Conservation (phyloP, 2,888 invertebrate species). For the Rhamnusium bicolor region DNA sequence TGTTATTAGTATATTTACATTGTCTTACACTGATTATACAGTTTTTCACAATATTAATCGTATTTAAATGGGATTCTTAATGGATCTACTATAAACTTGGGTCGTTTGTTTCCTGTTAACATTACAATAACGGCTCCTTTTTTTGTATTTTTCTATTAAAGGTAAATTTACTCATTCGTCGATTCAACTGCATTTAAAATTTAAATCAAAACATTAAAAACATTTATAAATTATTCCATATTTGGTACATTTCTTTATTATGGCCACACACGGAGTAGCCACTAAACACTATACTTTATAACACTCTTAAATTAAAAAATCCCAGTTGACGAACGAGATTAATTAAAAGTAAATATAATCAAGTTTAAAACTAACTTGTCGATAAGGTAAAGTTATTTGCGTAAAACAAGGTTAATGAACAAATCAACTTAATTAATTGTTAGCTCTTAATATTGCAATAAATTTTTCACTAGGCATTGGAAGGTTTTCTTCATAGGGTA, state of each 20-base stretch:
- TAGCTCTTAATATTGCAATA: not conserved
- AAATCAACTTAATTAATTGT: slow-evolving; percentile 21
- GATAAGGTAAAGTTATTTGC: not conserved
- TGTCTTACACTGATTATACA: too few relatives aligned
- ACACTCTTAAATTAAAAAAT: not conserved
- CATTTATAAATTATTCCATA: not conserved
- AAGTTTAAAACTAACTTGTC: not conserved
- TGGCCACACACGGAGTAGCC: slow-evolving; percentile 5
- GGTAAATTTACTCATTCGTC: not conserved
- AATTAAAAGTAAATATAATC: slow-evolving; percentile 14
- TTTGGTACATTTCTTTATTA: slow-evolving; percentile 29
- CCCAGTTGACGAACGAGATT: slow-evolving; percentile 2
- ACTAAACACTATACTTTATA: not conserved
- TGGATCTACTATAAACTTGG: not conserved
- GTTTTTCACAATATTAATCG: not conserved
- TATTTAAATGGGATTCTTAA: not conserved
- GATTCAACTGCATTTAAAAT: not conserved
- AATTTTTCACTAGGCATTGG: not conserved
- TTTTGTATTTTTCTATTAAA: not conserved
- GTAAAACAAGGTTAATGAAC: slow-evolving; percentile 10
- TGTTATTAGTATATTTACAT: too few relatives aligned
- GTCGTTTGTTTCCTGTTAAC: not conserved
- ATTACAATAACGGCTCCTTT: not conserved
- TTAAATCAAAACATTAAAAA: not conserved
- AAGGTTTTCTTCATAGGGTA: slow-evolving; percentile 11